Percentiles rank a stretch among this genome's conserved stretches.
Conservation (phyloP, 2,888 invertebrate genomes). For the Tetrapedia diversipes region DNA sequence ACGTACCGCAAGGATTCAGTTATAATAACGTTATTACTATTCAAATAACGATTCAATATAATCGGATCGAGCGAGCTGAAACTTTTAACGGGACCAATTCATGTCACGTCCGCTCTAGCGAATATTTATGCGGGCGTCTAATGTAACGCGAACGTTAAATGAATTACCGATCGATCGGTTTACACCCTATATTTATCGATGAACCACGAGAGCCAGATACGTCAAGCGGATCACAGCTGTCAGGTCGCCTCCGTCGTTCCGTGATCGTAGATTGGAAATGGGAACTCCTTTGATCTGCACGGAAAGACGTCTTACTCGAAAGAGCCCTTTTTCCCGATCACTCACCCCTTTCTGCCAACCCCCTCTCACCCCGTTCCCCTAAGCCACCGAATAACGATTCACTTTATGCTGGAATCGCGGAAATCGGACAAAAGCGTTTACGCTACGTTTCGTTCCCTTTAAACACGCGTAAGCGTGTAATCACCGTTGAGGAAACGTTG, state of each 20-base stretch:
- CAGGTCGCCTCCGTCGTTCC: constrained; percentile 33
- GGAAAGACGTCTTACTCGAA: constrained; percentile 58
- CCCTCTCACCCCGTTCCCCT: constrained; percentile 23
- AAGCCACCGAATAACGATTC: constrained; percentile 58
- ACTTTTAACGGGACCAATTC: no score
- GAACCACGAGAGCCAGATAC: constrained; percentile 28
- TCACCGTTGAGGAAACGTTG: no score
- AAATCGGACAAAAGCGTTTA: constrained; percentile 13
- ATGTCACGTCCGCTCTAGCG: no score
- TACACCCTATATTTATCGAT: constrained; percentile 32
- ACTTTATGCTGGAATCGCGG: constrained; percentile 30
- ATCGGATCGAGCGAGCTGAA: no score
- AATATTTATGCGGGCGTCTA: neutral
- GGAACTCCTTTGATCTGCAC: constrained; percentile 40
- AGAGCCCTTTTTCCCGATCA: constrained; percentile 40
- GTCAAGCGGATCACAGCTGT: constrained; percentile 40
- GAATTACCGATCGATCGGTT: constrained; percentile 42
- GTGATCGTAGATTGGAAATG: constrained; percentile 39
- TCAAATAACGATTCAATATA: no score
- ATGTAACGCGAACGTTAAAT: no score
- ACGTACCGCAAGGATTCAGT: no score
- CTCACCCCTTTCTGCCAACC: constrained; percentile 29
- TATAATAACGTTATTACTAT: no score
- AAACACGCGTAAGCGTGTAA: neutral
- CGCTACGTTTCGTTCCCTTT: neutral